Percentiles rank a stretch among this genome's conserved stretches.
Evolutionary conservation across 2,113 vertebrate genomes (phyloP).

Genomic region (Alligator mississippiensis): DNA sequence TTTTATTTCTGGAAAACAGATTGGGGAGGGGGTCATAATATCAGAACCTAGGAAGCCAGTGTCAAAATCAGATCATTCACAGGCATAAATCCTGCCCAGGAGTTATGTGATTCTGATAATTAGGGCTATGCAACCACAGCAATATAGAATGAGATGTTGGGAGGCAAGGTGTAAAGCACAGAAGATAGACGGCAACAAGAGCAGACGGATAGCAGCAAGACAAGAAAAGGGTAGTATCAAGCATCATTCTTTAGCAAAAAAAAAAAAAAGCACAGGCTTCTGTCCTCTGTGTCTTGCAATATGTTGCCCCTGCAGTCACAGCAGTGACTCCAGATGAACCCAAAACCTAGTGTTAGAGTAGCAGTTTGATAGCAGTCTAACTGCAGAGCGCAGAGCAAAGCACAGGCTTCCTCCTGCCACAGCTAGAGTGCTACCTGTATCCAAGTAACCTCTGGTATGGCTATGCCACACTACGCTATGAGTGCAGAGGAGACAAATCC

Average conservation of each 20-base stretch:
- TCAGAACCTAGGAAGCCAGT: background rate
- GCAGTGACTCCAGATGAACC: too few species aligned
- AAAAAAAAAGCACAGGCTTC: background rate
- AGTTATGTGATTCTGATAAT: slow-evolving; percentile 18
- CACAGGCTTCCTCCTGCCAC: too few species aligned
- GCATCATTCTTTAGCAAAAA: too few species aligned
- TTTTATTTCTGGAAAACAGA: background rate
- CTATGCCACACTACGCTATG: too few species aligned
- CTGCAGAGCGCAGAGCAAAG: too few species aligned
- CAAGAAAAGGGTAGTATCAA: background rate
- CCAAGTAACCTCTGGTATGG: too few species aligned
- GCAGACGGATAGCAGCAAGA: background rate
- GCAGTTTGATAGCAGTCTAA: too few species aligned
- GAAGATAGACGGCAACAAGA: background rate
- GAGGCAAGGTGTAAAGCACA: background rate
- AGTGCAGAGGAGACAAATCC: too few species aligned
- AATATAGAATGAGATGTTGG: background rate
- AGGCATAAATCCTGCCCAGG: background rate
- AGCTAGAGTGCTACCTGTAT: too few species aligned
- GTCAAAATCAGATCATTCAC: slow-evolving; percentile 9
- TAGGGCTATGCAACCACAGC: slow-evolving; percentile 26
- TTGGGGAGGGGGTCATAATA: background rate
- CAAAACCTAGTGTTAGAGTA: too few species aligned
- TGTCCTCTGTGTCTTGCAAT: background rate
- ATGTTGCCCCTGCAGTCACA: too few species aligned